Conservation (phyloP, 2,888 invertebrate species). For the Caenorhabditis auriculariae region DNA sequence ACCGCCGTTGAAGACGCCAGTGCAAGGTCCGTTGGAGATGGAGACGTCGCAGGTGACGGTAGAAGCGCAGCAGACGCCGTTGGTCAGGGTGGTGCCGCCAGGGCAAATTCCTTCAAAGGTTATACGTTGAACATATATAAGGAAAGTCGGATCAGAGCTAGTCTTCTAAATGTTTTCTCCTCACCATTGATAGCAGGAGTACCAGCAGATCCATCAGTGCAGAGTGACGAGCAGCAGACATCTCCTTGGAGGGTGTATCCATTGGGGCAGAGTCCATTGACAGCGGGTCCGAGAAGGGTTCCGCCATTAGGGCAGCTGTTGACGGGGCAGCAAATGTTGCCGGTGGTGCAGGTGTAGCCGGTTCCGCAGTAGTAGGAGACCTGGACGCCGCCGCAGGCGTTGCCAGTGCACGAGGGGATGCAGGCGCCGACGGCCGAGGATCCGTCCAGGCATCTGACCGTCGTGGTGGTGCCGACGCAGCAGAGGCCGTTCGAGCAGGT, state of each 20-base stretch:
- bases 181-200: slow-evolving; percentile 23
- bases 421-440: slow-evolving; percentile 54
- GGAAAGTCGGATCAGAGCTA: too few relatives aligned
- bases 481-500: slow-evolving; percentile 62
- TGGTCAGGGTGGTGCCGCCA: slow-evolving; percentile 49
- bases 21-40: slow-evolving; percentile 32
- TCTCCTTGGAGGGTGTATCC: slow-evolving; percentile 53
- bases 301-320: slow-evolving; percentile 58
- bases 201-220: slow-evolving; percentile 36
- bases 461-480: slow-evolving; percentile 56
- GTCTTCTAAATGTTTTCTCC: too few relatives aligned
- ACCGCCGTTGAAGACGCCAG: slow-evolving; percentile 27
- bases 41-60: slow-evolving; percentile 20
- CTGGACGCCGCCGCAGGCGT: slow-evolving; percentile 44
- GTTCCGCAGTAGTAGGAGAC: slow-evolving; percentile 56
- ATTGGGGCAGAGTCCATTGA: slow-evolving; percentile 60
- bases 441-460: slow-evolving; percentile 58
- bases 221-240: slow-evolving; percentile 48
- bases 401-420: slow-evolving; percentile 47
- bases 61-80: slow-evolving; percentile 57
- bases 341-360: slow-evolving; percentile 62
- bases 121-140: slow-evolving; percentile 1
- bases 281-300: slow-evolving; percentile 55
- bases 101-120: slow-evolving; percentile 47
- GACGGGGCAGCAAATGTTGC: slow-evolving; percentile 61